A percentile compares a stretch with the other conserved stretches of the same genome.
These are phyloP conservation scores for Cygnus olor DNA, from an alignment of 2,797 vertebrate species.

Conservation along the genomic window DNA sequence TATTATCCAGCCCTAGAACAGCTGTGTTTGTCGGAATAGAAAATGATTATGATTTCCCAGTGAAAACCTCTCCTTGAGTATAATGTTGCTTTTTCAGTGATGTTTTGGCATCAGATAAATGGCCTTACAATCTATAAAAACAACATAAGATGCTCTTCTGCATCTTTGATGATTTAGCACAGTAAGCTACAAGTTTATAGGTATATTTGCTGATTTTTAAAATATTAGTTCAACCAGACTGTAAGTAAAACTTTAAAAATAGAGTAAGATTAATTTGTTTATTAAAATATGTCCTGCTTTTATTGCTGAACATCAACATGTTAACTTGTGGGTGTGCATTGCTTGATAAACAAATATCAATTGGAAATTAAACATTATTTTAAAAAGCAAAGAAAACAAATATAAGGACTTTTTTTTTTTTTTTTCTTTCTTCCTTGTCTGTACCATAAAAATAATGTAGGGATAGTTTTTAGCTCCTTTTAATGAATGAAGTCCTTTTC, in stretches of 20 bases:
- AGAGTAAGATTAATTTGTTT: not conserved
- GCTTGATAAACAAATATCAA: not conserved
- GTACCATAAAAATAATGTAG: not conserved
- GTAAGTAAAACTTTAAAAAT: not conserved
- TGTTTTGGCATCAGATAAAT: slow-evolving; percentile 50
- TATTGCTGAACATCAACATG: not conserved
- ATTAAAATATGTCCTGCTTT: not conserved
- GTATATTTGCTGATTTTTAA: slow-evolving; percentile 13
- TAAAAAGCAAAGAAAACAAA: not conserved
- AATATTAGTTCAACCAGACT: not conserved
- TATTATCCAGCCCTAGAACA: slow-evolving; percentile 21
- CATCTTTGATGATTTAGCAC: slow-evolving; percentile 14
- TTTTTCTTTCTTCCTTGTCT: rapidly evolving
- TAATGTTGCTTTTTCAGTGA: slow-evolving; percentile 26
- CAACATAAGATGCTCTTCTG: not conserved
- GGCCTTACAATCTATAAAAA: slow-evolving; percentile 5
- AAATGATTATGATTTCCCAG: slow-evolving; percentile 46
- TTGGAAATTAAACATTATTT: not conserved
- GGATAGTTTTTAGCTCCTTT: not conserved
- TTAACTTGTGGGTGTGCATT: not conserved
- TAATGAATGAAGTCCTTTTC: not conserved
- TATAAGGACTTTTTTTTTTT: not conserved
- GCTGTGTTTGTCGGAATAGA: slow-evolving; percentile 38
- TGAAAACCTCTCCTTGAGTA: slow-evolving; percentile 35
- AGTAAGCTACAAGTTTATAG: not conserved